These are phyloP conservation scores for Petaurus breviceps DNA, from an alignment of 2,113 vertebrate genomes.

Conservation along the genomic window DNA sequence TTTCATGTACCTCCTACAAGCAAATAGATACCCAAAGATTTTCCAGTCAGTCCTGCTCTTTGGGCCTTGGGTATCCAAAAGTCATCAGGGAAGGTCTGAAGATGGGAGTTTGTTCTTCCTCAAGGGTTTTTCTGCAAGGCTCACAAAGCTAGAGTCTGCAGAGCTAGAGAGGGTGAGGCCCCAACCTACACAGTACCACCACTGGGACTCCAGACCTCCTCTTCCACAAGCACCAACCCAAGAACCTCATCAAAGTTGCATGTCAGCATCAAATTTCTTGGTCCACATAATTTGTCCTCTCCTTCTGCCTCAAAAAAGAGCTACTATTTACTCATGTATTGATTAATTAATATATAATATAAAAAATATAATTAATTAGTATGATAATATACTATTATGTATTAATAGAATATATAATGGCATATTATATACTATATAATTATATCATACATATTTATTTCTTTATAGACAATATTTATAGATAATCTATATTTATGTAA, in stretches of 20 bases:
- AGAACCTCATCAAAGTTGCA: background rate
- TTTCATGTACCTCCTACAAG: background rate
- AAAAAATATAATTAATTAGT: too few species aligned
- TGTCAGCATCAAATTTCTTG: conserved; percentile 6
- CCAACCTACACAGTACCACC: background rate
- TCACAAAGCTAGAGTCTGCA: background rate
- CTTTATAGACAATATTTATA: background rate
- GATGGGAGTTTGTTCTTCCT: background rate
- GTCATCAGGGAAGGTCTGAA: conserved; percentile 11
- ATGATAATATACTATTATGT: too few species aligned
- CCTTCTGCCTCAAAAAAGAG: background rate
- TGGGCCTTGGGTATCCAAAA: background rate
- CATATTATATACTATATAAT: background rate
- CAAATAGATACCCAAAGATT: background rate
- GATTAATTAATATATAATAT: background rate
- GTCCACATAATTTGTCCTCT: background rate
- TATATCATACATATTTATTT: background rate
- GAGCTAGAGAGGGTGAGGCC: background rate
- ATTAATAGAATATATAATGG: background rate
- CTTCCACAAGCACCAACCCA: conserved; percentile 19
- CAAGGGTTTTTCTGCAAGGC: background rate
- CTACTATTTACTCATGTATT: background rate
- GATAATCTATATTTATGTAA: background rate
- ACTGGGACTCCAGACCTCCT: background rate
- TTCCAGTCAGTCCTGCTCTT: background rate